phyloP scores from a whole-genome alignment of 2,113 vertebrate species.

The Calidris pugnax region DNA sequence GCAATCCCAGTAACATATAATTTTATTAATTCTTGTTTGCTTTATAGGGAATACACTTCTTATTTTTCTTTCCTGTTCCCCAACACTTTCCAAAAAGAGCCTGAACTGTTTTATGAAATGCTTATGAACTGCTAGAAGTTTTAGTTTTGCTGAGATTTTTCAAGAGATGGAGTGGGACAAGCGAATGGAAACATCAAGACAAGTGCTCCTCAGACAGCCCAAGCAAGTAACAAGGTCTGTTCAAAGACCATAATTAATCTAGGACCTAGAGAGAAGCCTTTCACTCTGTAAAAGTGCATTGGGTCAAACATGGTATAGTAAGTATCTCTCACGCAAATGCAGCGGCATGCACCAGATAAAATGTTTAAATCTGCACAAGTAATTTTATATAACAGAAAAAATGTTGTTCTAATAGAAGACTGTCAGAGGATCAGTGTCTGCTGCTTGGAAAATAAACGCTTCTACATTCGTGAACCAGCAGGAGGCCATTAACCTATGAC shows the following conservation, averaged over 20 bases:
- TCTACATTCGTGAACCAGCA: background rate
- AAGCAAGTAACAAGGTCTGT: background rate
- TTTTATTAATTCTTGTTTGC: background rate
- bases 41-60: background rate
- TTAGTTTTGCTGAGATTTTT: background rate
- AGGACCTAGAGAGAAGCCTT: background rate
- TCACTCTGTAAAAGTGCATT: background rate
- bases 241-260: background rate
- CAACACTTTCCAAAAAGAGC: background rate
- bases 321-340: background rate
- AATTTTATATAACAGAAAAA: background rate
- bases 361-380: background rate
- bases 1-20: background rate
- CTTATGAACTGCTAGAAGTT: background rate
- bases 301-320: background rate
- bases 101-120: background rate
- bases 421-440: background rate
- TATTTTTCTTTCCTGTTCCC: background rate
- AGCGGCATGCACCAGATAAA: background rate
- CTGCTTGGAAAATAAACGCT: background rate
- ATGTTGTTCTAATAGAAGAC: background rate
- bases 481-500: slow-evolving; percentile 2
- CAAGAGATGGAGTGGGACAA: background rate
- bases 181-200: background rate
- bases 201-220: background rate